Percentiles rank a stretch among this genome's conserved stretches.
Conservation (phyloP, 1,140 invertebrate species). For the Drosophila teissieri region DNA sequence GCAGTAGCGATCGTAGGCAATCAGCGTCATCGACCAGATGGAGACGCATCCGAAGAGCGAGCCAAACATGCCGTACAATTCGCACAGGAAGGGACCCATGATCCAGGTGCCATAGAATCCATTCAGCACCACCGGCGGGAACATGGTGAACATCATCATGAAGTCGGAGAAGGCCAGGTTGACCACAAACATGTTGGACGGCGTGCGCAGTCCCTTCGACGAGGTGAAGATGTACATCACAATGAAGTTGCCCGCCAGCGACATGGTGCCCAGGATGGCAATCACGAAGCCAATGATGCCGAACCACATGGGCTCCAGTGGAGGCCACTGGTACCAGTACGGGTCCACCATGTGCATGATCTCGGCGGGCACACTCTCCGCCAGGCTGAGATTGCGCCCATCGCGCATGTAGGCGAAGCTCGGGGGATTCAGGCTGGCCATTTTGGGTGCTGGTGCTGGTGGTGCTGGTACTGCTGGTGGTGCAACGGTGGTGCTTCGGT, state of each 20-base stretch:
- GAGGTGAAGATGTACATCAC: slow-evolving; percentile 93
- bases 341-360: slow-evolving; percentile 90
- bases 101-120: slow-evolving; percentile 92
- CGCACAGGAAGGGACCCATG: slow-evolving; percentile 90
- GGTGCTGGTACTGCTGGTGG: not conserved
- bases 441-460: slow-evolving; percentile 6
- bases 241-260: slow-evolving; percentile 91
- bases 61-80: slow-evolving; percentile 91
- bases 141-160: slow-evolving; percentile 92
- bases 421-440: slow-evolving; percentile 68
- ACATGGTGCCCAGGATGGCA: slow-evolving; percentile 89
- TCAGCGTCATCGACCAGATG: slow-evolving; percentile 93
- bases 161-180: slow-evolving; percentile 93
- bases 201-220: slow-evolving; percentile 90
- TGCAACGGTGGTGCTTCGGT: slow-evolving; percentile 27
- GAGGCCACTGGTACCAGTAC: slow-evolving; percentile 91
- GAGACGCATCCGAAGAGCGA: slow-evolving; percentile 92
- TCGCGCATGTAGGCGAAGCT: slow-evolving; percentile 61
- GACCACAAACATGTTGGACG: slow-evolving; percentile 92
- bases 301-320: slow-evolving; percentile 92
- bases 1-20: slow-evolving; percentile 93
- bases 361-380: slow-evolving; percentile 90
- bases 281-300: slow-evolving; percentile 91
- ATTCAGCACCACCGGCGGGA: slow-evolving; percentile 91
- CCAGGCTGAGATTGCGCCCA: slow-evolving; percentile 88